Evolutionary conservation across 2,113 vertebrate species (phyloP).

Genomic region (Anarrhichthys ocellatus): DNA sequence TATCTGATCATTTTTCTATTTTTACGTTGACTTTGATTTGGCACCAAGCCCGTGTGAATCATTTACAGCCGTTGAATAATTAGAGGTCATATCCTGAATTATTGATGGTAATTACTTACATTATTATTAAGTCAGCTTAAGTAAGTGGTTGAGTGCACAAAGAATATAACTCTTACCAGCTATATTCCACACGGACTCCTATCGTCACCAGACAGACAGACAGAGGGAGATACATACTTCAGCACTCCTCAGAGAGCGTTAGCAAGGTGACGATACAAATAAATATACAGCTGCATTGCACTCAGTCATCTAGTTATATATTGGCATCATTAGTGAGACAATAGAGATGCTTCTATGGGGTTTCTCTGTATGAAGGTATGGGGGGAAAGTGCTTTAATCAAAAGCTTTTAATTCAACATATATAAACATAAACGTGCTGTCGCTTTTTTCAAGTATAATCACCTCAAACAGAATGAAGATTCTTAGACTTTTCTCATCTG

Average conservation of each 20-base stretch:
- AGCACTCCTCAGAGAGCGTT: neutral
- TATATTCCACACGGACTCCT: constrained; percentile 16
- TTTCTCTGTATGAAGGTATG: neutral
- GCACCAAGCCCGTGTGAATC: constrained; percentile 29
- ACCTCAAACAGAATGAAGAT: neutral
- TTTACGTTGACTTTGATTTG: constrained; percentile 41
- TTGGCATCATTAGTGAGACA: neutral
- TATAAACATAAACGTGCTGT: neutral
- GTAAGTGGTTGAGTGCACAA: constrained; percentile 59
- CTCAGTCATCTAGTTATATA: neutral
- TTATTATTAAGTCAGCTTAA: constrained; percentile 71
- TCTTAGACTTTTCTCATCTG: neutral
- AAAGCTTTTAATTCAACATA: neutral
- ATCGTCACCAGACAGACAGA: constrained; percentile 5
- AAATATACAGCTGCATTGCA: neutral
- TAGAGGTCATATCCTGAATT: constrained; percentile 57
- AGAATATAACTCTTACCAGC: constrained; percentile 40
- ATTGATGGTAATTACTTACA: constrained; percentile 73
- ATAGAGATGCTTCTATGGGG: neutral
- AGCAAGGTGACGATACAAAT: neutral
- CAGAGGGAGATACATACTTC: constrained; percentile 27
- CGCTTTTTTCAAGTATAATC: neutral
- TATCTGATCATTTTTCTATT: constrained; percentile 45
- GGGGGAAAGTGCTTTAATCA: neutral
- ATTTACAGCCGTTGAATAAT: constrained; percentile 50